These are phyloP conservation scores for Phylloscopus collybita DNA, from an alignment of 2,797 vertebrate species.

Conservation along the genomic window DNA sequence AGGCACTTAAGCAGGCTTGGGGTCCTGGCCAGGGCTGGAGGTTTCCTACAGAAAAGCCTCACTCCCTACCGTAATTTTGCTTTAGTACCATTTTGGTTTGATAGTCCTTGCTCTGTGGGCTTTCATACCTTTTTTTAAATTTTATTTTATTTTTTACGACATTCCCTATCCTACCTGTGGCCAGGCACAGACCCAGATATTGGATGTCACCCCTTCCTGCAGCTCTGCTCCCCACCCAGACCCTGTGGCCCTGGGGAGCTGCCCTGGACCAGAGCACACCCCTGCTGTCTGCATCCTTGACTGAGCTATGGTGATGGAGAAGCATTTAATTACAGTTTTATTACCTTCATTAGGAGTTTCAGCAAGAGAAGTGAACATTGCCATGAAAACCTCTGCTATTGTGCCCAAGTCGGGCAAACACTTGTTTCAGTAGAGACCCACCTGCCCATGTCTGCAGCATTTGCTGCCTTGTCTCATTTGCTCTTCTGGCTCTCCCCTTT, in stretches of 20 bases:
- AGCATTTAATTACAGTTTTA: neutral
- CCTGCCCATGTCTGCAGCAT: neutral
- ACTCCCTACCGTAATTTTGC: neutral
- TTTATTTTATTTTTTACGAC: neutral
- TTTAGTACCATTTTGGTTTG: neutral
- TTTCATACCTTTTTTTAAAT: neutral
- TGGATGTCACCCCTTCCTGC: rapidly evolving
- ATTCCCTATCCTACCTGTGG: rapidly evolving
- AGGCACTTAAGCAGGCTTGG: neutral
- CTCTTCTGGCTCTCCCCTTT: neutral
- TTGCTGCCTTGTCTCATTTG: neutral
- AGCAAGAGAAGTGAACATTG: neutral
- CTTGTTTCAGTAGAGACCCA: neutral
- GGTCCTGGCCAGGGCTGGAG: neutral
- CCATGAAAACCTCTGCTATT: neutral
- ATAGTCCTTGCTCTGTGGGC: neutral
- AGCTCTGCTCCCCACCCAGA: neutral
- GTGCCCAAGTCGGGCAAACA: neutral
- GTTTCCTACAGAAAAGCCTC: neutral
- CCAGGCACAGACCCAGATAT: neutral
- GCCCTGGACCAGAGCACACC: neutral
- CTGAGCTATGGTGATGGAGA: neutral
- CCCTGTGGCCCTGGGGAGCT: neutral
- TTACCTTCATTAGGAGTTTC: neutral
- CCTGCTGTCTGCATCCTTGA: rapidly evolving